phyloP scores from a whole-genome alignment of 2,888 invertebrate species.

The Apotomis capreana region DNA sequence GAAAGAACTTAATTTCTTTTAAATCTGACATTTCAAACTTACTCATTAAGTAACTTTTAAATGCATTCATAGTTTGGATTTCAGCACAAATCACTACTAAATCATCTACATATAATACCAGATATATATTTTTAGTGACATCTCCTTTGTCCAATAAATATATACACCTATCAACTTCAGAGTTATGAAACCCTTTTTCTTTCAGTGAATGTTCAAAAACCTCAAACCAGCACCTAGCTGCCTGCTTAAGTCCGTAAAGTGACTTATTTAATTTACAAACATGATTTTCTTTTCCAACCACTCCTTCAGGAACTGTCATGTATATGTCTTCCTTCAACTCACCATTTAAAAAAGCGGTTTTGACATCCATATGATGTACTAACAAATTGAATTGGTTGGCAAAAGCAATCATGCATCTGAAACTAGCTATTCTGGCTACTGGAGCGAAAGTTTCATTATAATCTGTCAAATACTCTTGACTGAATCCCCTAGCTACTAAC shows the following conservation, averaged over 20 bases:
- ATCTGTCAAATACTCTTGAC: too few relatives aligned
- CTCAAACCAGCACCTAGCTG: neutral
- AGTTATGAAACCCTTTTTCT: too few relatives aligned
- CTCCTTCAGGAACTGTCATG: neutral
- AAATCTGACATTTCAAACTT: conserved; percentile 42
- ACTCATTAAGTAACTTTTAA: conserved; percentile 34
- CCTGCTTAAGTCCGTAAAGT: neutral
- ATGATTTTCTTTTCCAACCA: neutral
- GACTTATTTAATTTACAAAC: neutral
- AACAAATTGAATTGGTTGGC: too few relatives aligned
- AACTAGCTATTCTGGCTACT: too few relatives aligned
- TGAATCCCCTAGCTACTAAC: too few relatives aligned
- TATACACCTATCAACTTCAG: too few relatives aligned
- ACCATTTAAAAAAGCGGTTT: too few relatives aligned
- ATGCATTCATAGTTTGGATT: neutral
- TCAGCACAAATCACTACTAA: neutral
- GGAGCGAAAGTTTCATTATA: too few relatives aligned
- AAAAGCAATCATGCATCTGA: too few relatives aligned
- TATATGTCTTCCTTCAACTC: too few relatives aligned
- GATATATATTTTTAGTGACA: neutral
- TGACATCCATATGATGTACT: too few relatives aligned
- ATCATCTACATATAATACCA: conserved; percentile 21
- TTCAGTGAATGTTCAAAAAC: neutral
- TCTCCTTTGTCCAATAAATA: too few relatives aligned
- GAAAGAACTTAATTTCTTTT: conserved; percentile 41